Conservation (phyloP, 2,888 invertebrate genomes). For the Alloplasta piceator region DNA sequence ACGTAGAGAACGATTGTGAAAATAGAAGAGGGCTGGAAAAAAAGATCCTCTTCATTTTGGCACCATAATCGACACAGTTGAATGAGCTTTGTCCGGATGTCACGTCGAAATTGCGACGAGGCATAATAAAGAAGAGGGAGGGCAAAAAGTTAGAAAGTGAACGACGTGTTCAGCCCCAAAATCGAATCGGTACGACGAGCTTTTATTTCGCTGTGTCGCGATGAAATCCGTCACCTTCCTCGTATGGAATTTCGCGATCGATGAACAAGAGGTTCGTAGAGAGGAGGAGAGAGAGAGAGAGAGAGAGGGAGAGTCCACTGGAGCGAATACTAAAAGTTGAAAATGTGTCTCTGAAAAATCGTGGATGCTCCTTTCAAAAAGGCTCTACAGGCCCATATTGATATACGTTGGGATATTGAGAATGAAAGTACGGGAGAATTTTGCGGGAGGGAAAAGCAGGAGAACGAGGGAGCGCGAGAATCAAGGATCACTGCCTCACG, state of each 20-base stretch:
- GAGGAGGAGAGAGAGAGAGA: too few relatives aligned
- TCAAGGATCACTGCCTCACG: not conserved
- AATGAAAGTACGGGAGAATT: not conserved
- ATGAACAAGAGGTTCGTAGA: not conserved
- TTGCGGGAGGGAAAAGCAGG: not conserved
- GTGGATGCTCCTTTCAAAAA: not conserved
- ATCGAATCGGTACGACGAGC: slow-evolving; percentile 22
- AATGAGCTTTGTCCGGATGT: slow-evolving; percentile 4
- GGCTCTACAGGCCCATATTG: not conserved
- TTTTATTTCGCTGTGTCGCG: not conserved
- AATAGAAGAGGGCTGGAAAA: slow-evolving; percentile 13
- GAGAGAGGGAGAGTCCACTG: not conserved
- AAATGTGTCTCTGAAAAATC: slow-evolving; percentile 23
- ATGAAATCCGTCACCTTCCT: not conserved
- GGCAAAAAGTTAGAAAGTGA: not conserved
- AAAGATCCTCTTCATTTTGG: slow-evolving; percentile 6
- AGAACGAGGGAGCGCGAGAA: not conserved
- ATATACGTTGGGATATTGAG: not conserved
- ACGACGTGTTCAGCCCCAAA: not conserved
- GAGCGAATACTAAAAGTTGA: slow-evolving; percentile 22
- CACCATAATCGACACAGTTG: slow-evolving; percentile 27
- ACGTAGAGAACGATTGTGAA: slow-evolving; percentile 7
- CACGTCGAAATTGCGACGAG: not conserved
- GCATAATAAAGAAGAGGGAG: too few relatives aligned
- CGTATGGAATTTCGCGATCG: slow-evolving; percentile 25